Evolutionary conservation across 2,113 vertebrate species (phyloP).

Genomic region (Macrotis lagotis): DNA sequence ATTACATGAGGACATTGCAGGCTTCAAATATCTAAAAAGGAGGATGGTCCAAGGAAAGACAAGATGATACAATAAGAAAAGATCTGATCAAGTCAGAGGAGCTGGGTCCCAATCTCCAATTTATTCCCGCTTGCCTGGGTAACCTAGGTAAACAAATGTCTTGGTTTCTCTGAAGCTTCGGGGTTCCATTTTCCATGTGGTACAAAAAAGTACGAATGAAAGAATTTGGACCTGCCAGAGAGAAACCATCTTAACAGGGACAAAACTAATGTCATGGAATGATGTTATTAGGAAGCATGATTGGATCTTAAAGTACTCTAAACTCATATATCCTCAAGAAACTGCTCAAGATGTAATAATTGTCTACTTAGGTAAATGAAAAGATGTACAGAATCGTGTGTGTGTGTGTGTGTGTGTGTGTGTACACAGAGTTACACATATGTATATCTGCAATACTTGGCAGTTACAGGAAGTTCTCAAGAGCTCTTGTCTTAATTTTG

Average conservation of each 20-base stretch:
- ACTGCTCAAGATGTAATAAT: slow-evolving; percentile 41
- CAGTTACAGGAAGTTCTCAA: slow-evolving; percentile 19
- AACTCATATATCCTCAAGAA: slow-evolving; percentile 10
- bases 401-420: too few relatives aligned
- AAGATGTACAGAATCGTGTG: background rate
- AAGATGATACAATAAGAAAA: slow-evolving; percentile 23
- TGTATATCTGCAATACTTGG: slow-evolving; percentile 35
- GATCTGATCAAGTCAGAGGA: slow-evolving; percentile 50
- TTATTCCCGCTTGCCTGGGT: too few relatives aligned
- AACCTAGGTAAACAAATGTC: too few relatives aligned
- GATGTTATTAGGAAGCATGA: slow-evolving; percentile 29
- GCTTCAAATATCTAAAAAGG: background rate
- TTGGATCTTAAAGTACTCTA: slow-evolving; percentile 40
- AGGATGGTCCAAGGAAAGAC: slow-evolving; percentile 6
- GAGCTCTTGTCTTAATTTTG: slow-evolving; percentile 19
- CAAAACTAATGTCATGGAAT: slow-evolving; percentile 13
- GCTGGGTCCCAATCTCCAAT: background rate
- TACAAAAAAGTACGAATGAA: slow-evolving; percentile 39
- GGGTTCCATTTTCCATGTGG: slow-evolving; percentile 23
- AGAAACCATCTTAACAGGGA: background rate
- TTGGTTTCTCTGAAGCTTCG: background rate
- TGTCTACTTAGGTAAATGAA: slow-evolving; percentile 40
- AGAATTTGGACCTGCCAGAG: slow-evolving; percentile 23
- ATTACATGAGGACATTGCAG: slow-evolving; percentile 37
- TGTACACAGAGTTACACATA: background rate